Evolutionary conservation across 2,113 vertebrate genomes (phyloP).

Genomic region (Choloepus hoffmanni): DNA sequence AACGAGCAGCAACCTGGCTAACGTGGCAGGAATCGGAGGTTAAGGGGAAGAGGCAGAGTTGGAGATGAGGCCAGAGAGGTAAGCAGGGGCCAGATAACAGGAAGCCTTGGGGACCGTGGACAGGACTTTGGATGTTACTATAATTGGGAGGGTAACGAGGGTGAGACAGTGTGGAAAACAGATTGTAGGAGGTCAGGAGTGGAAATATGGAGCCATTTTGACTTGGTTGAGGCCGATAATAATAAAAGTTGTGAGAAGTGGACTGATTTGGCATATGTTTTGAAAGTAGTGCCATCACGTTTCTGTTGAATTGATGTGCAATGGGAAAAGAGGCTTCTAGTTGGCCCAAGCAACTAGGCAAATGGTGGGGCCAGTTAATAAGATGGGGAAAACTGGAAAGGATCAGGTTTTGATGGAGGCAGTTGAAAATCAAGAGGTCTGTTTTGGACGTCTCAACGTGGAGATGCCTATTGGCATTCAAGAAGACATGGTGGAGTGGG

Average conservation of each 20-base stretch:
- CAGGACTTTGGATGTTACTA: background rate
- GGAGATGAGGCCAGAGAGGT: background rate
- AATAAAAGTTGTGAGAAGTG: background rate
- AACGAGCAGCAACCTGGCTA: background rate
- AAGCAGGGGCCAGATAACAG: background rate
- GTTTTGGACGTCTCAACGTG: background rate
- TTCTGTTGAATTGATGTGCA: background rate
- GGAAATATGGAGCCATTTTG: background rate
- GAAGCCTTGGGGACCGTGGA: background rate
- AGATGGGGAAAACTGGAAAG: background rate
- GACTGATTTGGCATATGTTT: background rate
- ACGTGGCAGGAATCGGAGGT: background rate
- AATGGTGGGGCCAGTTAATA: background rate
- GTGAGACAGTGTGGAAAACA: background rate
- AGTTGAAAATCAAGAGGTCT: background rate
- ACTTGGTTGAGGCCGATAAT: background rate
- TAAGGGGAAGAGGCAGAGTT: background rate
- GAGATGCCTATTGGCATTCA: background rate
- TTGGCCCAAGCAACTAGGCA: background rate
- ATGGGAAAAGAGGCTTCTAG: background rate
- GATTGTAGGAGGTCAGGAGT: background rate
- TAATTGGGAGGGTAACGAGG: background rate
- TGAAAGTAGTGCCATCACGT: background rate
- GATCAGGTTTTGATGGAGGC: background rate
- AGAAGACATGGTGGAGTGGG: background rate